Conservation (phyloP, 2,797 vertebrate species). For the Urosaurus nigricauda region DNA sequence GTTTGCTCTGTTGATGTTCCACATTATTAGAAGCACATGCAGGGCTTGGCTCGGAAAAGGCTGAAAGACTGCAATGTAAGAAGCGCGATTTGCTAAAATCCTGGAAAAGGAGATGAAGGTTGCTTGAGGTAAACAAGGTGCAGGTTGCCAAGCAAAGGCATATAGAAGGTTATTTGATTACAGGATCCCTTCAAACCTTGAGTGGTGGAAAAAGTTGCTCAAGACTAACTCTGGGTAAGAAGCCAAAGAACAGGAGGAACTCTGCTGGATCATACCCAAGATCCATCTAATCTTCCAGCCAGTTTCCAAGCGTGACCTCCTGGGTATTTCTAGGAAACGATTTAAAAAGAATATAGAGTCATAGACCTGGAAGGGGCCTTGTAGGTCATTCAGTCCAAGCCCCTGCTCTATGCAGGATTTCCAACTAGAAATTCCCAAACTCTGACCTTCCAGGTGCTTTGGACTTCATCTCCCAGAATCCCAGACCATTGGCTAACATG, state of each 20-base stretch:
- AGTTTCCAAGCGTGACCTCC: neutral
- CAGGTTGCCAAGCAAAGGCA: neutral
- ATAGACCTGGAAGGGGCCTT: too few relatives aligned
- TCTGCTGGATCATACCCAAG: neutral
- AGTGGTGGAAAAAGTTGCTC: neutral
- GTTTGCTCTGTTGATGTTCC: neutral
- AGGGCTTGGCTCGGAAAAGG: neutral
- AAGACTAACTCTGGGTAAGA: neutral
- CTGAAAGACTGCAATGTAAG: neutral
- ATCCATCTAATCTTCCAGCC: neutral
- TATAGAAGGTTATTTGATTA: neutral
- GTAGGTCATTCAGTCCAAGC: too few relatives aligned
- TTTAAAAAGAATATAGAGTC: neutral
- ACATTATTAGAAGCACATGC: neutral
- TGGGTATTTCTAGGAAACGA: neutral
- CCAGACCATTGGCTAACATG: too few relatives aligned
- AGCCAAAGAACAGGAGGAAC: neutral
- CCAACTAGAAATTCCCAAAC: too few relatives aligned
- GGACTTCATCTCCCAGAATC: too few relatives aligned
- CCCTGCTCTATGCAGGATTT: too few relatives aligned
- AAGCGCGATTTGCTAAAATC: neutral
- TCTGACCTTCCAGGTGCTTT: too few relatives aligned
- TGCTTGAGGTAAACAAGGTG: neutral
- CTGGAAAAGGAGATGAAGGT: neutral
- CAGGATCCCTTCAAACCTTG: neutral